Conservation (phyloP, 2,888 invertebrate genomes). For the Auanema freiburgensis region DNA sequence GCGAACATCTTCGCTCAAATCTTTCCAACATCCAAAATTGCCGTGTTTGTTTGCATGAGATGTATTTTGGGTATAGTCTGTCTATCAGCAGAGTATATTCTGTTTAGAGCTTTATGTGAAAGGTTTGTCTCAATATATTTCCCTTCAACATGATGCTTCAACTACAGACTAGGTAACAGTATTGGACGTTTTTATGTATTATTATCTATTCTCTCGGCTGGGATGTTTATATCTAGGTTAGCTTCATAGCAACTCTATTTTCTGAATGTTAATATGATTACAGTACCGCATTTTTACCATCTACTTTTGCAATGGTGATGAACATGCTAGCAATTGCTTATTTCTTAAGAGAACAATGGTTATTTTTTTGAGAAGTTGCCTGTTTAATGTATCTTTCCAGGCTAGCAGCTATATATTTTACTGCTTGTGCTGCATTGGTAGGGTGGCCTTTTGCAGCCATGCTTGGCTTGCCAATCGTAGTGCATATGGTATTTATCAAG, state of each 20-base stretch:
- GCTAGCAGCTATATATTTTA: constrained; percentile 44
- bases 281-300: constrained; percentile 83
- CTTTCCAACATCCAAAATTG: constrained; percentile 66
- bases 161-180: constrained; percentile 28
- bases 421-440: constrained; percentile 77
- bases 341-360: constrained; percentile 76
- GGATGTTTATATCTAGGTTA: constrained; percentile 79
- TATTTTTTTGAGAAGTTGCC: not conserved
- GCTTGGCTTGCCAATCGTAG: constrained; percentile 72
- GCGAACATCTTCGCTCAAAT: constrained; percentile 34
- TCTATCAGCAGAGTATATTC: constrained; percentile 30
- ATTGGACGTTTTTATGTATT: constrained; percentile 41
- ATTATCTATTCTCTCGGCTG: constrained; percentile 77
- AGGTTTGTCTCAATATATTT: constrained; percentile 19
- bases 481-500: constrained; percentile 52
- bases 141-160: too few species aligned
- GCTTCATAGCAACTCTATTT: constrained; percentile 9
- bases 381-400: constrained; percentile 22
- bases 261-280: constrained; percentile 8
- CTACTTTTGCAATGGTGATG: constrained; percentile 90
- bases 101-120: constrained; percentile 25
- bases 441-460: constrained; percentile 97
- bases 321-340: constrained; percentile 81
- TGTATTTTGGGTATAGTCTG: constrained; percentile 76
- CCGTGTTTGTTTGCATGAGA: constrained; percentile 81